Evolutionary conservation across 1,140 invertebrate species (phyloP).

Genomic region (Gryllus bimaculatus): DNA sequence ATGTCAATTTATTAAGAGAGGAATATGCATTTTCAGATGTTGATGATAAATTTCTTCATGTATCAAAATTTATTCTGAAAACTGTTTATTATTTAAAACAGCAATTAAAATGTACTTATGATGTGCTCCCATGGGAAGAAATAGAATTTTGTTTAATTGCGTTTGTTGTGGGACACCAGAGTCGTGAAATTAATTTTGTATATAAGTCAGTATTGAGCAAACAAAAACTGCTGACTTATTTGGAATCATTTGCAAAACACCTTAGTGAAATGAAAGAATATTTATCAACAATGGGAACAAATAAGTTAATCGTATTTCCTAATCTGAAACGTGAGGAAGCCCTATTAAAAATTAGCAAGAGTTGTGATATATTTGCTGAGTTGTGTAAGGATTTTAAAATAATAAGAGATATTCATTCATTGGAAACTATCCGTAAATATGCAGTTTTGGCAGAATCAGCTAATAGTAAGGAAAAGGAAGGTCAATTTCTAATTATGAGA

Average conservation of each 20-base stretch:
- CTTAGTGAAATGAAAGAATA: slow-evolving; percentile 2
- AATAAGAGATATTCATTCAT: slow-evolving; percentile 24
- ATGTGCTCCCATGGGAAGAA: slow-evolving; percentile 25
- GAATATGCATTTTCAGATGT: slow-evolving; percentile 10
- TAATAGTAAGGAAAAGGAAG: slow-evolving; percentile 2
- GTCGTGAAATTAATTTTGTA: slow-evolving; percentile 21
- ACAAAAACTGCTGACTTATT: background rate
- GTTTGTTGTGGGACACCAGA: slow-evolving; percentile 20
- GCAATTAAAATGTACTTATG: slow-evolving; percentile 22
- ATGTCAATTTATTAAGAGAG: slow-evolving; percentile 8
- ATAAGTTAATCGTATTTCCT: background rate
- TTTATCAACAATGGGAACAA: background rate
- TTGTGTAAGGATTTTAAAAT: slow-evolving; percentile 23
- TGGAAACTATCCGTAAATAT: slow-evolving; percentile 20
- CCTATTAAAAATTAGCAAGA: slow-evolving; percentile 20
- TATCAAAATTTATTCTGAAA: slow-evolving; percentile 17
- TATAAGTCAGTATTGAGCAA: slow-evolving; percentile 9
- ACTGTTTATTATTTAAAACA: slow-evolving; percentile 24
- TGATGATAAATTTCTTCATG: slow-evolving; percentile 15
- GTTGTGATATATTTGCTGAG: slow-evolving; percentile 21
- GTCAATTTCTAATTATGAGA: background rate
- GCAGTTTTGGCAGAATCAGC: background rate
- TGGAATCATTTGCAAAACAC: background rate
- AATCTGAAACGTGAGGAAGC: slow-evolving; percentile 13
- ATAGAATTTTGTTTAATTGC: slow-evolving; percentile 25